phyloP scores from a whole-genome alignment of 2,113 vertebrate species.

The Toxotes chatareus region DNA sequence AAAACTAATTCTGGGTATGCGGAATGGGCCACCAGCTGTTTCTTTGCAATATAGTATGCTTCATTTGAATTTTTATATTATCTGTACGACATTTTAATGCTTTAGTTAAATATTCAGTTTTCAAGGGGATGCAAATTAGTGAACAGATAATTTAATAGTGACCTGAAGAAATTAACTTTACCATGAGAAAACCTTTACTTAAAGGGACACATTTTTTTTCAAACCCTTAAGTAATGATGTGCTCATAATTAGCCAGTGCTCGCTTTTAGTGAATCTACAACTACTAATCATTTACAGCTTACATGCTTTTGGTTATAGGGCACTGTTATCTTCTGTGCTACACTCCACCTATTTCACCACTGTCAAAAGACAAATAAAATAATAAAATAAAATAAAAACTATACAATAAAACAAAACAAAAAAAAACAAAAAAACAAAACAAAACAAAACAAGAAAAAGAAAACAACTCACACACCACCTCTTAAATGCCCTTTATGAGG shows the following conservation, averaged over 20 bases:
- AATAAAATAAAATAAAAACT: not conserved
- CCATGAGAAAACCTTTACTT: too few relatives aligned
- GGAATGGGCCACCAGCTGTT: constrained; percentile 8
- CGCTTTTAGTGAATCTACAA: not conserved
- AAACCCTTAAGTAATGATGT: too few relatives aligned
- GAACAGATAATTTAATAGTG: not conserved
- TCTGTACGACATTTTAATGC: not conserved
- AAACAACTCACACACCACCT: not conserved
- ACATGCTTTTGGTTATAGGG: not conserved
- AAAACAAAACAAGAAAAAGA: not conserved
- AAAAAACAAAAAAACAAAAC: not conserved
- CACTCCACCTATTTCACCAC: too few relatives aligned
- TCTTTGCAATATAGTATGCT: not conserved
- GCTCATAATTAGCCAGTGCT: too few relatives aligned
- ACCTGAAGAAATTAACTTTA: not conserved
- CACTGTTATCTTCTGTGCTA: not conserved
- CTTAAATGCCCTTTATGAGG: not conserved
- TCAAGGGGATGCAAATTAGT: not conserved
- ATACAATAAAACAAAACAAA: too few relatives aligned
- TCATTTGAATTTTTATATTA: not conserved
- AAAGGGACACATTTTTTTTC: too few relatives aligned
- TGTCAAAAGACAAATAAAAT: too few relatives aligned
- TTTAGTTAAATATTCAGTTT: not conserved
- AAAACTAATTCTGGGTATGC: not conserved
- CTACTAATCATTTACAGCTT: not conserved